Base-by-base conservation (phyloP, 2,113 vertebrate species). In the Monarcha castaneiventris region DNA sequence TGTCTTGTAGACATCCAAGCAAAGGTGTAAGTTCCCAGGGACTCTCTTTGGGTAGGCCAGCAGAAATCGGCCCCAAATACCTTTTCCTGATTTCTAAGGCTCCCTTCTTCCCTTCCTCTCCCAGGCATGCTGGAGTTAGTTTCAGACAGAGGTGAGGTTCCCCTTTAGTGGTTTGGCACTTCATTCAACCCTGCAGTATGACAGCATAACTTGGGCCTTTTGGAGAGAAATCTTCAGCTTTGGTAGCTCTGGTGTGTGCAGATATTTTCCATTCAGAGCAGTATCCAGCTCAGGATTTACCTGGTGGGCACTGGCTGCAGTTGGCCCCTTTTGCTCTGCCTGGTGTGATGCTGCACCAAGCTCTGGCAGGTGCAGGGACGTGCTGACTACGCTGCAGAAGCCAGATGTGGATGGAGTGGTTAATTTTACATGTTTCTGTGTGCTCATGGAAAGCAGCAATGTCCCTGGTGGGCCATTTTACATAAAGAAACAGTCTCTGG, bases 351-450 rank as follows among this genome's bases (percentile, higher is more conserved):
- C 52, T 92, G 81, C 61, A n/a, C 29, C 29, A 30, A 23, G 39
- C 13, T 61, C n/a, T 44, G 35, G 29, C 46, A 25, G 9, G 26
- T 27, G 32, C 18, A 61, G 54, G n/a, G 29, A 37, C 0, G 2
- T 4, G 18, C 67, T 58, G 32, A 11, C 49, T 16, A 7, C 0
- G 1, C 51, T 37, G 41, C 0, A 0, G 39, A 74, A 43, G 49
- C 46, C 46, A 21, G 15, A 13, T 62, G 37, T 32, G 1, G 4
- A 32, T 15, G 16, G 6, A 48, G 15, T 29, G 37, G 18, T 58
- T 33, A 14, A 63, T 76, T 33, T 26, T 29, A 14, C 0, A 0
- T 35, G 18, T 29, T 62, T 56, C 46, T 29, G 16, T 26, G 29
- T 39, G 16, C 39, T 73, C 16, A 6, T 2, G 12, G 58, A 58